phyloP scores from a whole-genome alignment of 1,140 invertebrate species.

The Papilio glaucus region DNA sequence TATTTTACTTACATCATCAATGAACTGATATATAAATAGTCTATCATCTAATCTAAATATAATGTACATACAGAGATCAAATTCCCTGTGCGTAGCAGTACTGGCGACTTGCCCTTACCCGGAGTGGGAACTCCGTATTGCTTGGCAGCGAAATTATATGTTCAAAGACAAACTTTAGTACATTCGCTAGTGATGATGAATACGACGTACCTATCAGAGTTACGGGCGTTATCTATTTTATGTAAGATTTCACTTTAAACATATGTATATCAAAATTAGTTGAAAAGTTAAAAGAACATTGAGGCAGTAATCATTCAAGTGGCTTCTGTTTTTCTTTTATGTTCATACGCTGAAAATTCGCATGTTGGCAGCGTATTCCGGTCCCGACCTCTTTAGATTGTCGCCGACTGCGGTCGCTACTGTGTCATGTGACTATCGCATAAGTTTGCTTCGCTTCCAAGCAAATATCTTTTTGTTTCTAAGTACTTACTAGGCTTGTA shows the following conservation, averaged over 20 bases:
- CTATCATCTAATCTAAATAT: background rate
- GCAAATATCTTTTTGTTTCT: background rate
- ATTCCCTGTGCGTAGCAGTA: background rate
- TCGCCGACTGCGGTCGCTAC: background rate
- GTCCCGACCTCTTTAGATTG: background rate
- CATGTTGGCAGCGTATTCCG: background rate
- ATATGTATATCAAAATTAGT: background rate
- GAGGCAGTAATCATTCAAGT: background rate
- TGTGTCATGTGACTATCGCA: slow-evolving; percentile 30
- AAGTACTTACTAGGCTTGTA: background rate
- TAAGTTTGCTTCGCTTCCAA: background rate
- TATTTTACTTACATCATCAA: no score
- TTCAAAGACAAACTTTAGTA: background rate
- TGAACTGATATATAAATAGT: no score
- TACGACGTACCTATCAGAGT: background rate
- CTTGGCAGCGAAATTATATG: background rate
- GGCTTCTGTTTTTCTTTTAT: background rate
- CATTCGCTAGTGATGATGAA: background rate
- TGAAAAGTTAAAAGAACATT: background rate
- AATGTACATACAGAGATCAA: no score
- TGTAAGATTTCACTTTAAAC: background rate
- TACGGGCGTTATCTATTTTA: background rate
- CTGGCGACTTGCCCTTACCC: slow-evolving; percentile 9
- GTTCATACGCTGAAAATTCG: background rate
- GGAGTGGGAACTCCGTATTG: background rate